A percentile compares a stretch with the other conserved stretches of the same genome.
Evolutionary conservation across 1,140 invertebrate genomes (phyloP).

Genomic region (Drosophila jambulina): DNA sequence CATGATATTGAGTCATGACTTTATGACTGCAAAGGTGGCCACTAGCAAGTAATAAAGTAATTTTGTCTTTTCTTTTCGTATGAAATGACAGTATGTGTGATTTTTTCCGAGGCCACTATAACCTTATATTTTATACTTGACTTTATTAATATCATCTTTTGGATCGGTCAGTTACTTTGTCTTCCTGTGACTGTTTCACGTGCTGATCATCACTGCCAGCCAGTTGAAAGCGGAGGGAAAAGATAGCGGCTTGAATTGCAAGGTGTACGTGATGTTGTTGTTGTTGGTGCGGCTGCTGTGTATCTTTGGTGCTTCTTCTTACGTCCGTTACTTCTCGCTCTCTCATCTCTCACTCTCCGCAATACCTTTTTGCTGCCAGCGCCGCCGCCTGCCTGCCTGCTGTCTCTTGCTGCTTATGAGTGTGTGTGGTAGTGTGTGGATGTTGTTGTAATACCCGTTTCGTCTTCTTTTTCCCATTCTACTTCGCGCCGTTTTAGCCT

Average conservation of each 20-base stretch:
- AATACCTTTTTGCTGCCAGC: constrained; percentile 51
- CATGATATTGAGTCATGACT: background rate
- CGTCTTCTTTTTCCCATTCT: constrained; percentile 76
- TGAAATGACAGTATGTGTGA: background rate
- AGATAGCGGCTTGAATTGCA: constrained; percentile 82
- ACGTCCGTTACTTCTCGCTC: constrained; percentile 77
- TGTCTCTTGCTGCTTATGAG: constrained; percentile 7
- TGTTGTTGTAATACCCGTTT: constrained; percentile 80
- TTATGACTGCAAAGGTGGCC: background rate
- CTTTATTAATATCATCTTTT: background rate
- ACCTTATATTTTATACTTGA: background rate
- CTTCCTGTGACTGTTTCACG: constrained; percentile 36
- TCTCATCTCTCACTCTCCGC: constrained; percentile 58
- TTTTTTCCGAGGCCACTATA: background rate
- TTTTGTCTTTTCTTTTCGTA: background rate
- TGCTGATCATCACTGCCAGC: constrained; percentile 34
- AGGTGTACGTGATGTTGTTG: constrained; percentile 71
- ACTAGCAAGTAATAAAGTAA: background rate
- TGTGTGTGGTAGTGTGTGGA: constrained; percentile 21
- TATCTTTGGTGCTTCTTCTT: constrained; percentile 79
- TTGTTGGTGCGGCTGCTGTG: constrained; percentile 59
- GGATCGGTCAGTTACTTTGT: background rate
- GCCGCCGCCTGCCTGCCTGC: constrained; percentile 20
- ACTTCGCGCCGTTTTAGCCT: constrained; percentile 79
- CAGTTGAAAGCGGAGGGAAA: constrained; percentile 56